Conservation (phyloP, 2,888 invertebrate genomes). For the Acanthosepion lycidas region DNA sequence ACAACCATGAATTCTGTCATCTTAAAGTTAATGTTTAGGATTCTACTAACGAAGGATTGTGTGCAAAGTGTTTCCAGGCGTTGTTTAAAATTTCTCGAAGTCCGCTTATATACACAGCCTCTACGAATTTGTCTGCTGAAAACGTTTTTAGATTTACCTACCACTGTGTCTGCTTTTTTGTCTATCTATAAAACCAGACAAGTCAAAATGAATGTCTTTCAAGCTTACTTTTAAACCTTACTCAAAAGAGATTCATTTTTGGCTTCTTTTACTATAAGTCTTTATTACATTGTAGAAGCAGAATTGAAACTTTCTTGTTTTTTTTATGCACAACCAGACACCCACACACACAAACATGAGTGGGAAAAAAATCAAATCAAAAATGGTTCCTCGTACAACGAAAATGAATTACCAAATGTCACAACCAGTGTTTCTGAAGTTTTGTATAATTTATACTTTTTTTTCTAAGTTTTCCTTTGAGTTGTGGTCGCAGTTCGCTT, state of each 20-base stretch:
- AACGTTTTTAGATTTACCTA: not conserved
- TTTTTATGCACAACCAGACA: not conserved
- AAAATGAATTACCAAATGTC: not conserved
- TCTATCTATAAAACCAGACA: not conserved
- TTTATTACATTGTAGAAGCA: not conserved
- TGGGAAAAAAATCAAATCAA: not conserved
- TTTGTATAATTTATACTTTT: not conserved
- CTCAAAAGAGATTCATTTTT: not conserved
- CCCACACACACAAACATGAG: not conserved
- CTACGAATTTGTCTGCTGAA: not conserved
- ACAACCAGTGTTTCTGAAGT: not conserved
- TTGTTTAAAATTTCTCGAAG: not conserved
- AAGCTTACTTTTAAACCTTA: not conserved
- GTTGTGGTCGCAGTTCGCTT: not conserved
- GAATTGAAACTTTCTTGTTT: not conserved
- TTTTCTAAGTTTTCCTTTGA: not conserved
- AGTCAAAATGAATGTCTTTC: not conserved
- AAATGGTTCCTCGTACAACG: not conserved
- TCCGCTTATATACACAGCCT: not conserved
- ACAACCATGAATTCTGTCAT: no score
- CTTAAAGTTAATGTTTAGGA: no score
- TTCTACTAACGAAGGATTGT: no score
- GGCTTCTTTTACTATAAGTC: not conserved
- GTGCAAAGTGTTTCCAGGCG: no score
- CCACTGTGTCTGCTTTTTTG: not conserved